These are phyloP conservation scores for Bursaphelenchus okinawaensis DNA, from an alignment of 2,888 invertebrate genomes.

Conservation along the genomic window DNA sequence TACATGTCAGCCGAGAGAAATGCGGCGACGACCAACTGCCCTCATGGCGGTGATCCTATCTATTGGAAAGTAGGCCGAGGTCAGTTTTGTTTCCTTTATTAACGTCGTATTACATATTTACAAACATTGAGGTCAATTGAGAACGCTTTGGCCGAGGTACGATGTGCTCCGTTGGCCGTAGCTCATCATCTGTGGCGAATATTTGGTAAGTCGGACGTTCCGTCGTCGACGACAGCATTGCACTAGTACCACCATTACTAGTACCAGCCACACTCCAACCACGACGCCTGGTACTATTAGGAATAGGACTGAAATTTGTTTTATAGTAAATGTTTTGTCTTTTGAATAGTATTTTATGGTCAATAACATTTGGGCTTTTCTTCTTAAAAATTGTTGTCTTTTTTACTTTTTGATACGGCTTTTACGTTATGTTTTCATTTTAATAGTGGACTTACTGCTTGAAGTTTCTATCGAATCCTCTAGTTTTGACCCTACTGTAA, in stretches of 20 bases:
- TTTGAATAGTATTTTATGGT: no score
- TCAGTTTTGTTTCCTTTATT: neutral
- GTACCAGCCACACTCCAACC: conserved; percentile 24
- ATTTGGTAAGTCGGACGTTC: conserved; percentile 19
- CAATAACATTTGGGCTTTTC: no score
- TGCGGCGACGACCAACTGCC: neutral
- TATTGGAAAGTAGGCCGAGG: neutral
- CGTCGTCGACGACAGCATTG: conserved; percentile 26
- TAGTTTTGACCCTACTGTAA: neutral
- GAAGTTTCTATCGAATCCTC: neutral
- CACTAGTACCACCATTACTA: conserved; percentile 21
- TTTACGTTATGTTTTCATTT: no score
- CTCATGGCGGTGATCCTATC: neutral
- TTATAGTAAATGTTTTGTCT: neutral
- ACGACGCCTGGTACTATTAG: conserved; percentile 25
- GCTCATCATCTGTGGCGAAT: conserved; percentile 28
- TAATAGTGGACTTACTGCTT: neutral
- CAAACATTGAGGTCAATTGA: conserved; percentile 13
- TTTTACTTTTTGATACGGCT: no score
- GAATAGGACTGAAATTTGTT: conserved; percentile 11
- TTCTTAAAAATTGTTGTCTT: no score
- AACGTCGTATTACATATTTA: neutral
- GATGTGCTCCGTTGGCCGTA: conserved; percentile 10
- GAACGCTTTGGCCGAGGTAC: neutral
- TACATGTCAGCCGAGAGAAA: no score